These are phyloP conservation scores for Tethea ocularis DNA, from an alignment of 2,888 invertebrate genomes.

Conservation along the genomic window DNA sequence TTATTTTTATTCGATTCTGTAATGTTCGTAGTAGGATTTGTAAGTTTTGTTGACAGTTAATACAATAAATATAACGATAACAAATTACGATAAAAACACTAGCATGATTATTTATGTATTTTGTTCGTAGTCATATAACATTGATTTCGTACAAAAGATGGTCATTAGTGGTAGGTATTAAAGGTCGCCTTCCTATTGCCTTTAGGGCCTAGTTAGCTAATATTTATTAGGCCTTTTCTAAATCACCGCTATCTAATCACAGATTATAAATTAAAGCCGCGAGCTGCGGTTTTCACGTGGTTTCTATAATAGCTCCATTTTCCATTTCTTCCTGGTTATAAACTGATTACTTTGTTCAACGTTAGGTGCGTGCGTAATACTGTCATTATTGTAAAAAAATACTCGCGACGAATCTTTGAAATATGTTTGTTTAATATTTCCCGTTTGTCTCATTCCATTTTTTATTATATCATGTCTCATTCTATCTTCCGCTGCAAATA, in stretches of 20 bases:
- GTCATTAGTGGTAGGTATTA: slow-evolving; percentile 31
- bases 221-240: slow-evolving; percentile 31
- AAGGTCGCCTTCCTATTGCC: slow-evolving; percentile 24
- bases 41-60: slow-evolving; percentile 8
- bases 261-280: slow-evolving; percentile 31
- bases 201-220: slow-evolving; percentile 31
- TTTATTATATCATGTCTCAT: no score
- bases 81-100: slow-evolving; percentile 13
- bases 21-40: slow-evolving; percentile 12
- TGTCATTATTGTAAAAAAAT: not conserved
- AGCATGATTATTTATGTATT: slow-evolving; percentile 8
- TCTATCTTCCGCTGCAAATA: not conserved
- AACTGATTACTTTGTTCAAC: slow-evolving; percentile 26
- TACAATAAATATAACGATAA: slow-evolving; percentile 11
- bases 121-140: slow-evolving; percentile 10
- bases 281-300: slow-evolving; percentile 36
- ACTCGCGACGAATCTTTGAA: not conserved
- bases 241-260: slow-evolving; percentile 27
- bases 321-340: slow-evolving; percentile 35
- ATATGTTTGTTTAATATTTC: not conserved
- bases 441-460: no score
- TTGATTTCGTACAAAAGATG: slow-evolving; percentile 14
- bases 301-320: slow-evolving; percentile 38
- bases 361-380: not conserved
- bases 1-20: slow-evolving; percentile 11